Conservation (phyloP, 2,797 vertebrate species). For the Gadopsis marmoratus region DNA sequence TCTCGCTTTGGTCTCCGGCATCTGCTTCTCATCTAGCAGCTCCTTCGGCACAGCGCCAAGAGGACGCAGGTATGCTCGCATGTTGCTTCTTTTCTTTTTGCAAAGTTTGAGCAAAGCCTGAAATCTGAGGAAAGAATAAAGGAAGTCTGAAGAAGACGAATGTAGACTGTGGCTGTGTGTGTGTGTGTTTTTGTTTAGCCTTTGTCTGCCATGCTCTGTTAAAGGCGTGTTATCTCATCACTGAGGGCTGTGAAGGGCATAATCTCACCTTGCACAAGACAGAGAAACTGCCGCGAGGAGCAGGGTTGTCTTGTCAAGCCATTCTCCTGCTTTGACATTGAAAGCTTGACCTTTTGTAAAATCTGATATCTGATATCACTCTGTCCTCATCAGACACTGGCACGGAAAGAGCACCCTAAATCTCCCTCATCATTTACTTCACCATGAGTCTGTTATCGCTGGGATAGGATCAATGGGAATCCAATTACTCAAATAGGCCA, state of each 20-base stretch:
- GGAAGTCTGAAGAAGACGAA: neutral
- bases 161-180: neutral
- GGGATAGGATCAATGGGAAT: constrained; percentile 69
- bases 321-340: constrained; percentile 58
- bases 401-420: constrained; percentile 43
- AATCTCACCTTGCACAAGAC: constrained; percentile 37
- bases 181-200: neutral
- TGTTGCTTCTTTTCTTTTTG: constrained; percentile 11
- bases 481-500: constrained; percentile 77
- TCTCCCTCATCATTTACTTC: constrained; percentile 46
- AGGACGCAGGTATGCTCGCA: constrained; percentile 76
- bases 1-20: constrained; percentile 50
- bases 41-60: constrained; percentile 42
- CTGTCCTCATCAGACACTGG: constrained; percentile 24
- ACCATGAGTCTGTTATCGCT: constrained; percentile 46
- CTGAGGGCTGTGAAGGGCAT: constrained; percentile 39
- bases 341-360: constrained; percentile 68
- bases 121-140: neutral
- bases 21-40: constrained; percentile 60
- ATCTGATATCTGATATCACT: constrained; percentile 31
- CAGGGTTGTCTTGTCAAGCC: constrained; percentile 16
- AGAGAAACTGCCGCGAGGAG: constrained; percentile 2
- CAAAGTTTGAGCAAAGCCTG: constrained; percentile 33
- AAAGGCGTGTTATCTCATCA: constrained; percentile 21
- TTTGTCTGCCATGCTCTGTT: constrained; percentile 7